A percentile compares a stretch with the other conserved stretches of the same genome.
Conservation (phyloP, 2,113 vertebrate genomes). For the Muntiacus reevesi region DNA sequence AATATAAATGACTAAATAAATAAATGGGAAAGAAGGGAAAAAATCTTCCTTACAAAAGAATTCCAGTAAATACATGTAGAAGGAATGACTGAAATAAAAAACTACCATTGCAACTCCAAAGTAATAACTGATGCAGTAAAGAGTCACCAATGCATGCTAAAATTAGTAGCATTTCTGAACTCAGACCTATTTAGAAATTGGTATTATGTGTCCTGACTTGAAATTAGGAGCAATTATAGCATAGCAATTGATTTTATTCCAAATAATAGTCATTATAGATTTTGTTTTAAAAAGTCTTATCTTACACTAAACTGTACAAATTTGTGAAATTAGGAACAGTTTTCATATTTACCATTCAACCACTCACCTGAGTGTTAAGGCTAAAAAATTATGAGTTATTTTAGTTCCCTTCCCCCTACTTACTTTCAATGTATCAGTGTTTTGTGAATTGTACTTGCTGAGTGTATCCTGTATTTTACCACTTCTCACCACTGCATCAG, state of each 20-base stretch:
- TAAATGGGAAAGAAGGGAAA: not conserved
- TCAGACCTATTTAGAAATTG: not conserved
- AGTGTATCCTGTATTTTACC: not conserved
- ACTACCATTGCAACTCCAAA: not conserved
- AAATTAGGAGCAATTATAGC: not conserved
- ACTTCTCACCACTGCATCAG: not conserved
- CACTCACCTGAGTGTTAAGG: not conserved
- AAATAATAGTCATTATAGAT: not conserved
- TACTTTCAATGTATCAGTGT: not conserved
- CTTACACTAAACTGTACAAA: not conserved
- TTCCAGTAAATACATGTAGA: not conserved
- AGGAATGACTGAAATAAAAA: not conserved
- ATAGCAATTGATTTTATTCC: not conserved
- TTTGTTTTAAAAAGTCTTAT: not conserved
- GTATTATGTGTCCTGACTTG: not conserved
- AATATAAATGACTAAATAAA: not conserved
- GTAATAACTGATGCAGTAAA: not conserved
- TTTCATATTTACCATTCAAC: not conserved
- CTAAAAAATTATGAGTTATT: not conserved
- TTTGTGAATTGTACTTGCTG: not conserved
- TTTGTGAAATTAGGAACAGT: not conserved
- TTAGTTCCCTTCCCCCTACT: not conserved
- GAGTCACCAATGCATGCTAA: not conserved
- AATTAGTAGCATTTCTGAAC: not conserved
- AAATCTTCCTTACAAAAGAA: constrained; percentile 8